These are phyloP conservation scores for Meteorus cinctellus DNA, from an alignment of 2,888 invertebrate genomes.

Conservation along the genomic window DNA sequence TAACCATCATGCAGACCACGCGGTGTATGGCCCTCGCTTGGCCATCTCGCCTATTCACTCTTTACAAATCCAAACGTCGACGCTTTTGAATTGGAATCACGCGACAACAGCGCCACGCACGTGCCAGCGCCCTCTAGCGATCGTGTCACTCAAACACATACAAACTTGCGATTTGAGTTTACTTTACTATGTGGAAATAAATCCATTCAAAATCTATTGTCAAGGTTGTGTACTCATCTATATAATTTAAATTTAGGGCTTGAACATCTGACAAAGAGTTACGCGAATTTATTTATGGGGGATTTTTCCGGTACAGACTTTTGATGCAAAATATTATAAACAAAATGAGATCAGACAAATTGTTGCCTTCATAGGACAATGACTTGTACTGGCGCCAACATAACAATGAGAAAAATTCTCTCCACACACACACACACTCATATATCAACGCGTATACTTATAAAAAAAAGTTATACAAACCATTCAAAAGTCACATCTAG, in stretches of 20 bases:
- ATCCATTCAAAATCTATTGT: background rate
- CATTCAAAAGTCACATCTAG: conserved; percentile 31
- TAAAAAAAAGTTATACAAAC: background rate
- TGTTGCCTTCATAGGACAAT: too few relatives aligned
- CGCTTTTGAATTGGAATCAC: conserved; percentile 4
- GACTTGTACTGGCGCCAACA: background rate
- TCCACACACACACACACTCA: background rate
- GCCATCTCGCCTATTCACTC: background rate
- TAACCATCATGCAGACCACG: conserved; percentile 69
- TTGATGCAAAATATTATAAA: too few relatives aligned
- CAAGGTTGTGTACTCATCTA: background rate
- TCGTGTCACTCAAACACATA: conserved; percentile 29
- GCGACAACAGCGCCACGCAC: conserved; percentile 18
- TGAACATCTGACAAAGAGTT: too few relatives aligned
- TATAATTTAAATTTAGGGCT: background rate
- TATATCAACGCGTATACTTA: background rate
- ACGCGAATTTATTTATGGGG: too few relatives aligned
- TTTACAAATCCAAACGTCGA: conserved; percentile 1
- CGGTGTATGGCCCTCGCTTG: conserved; percentile 47
- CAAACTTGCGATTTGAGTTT: background rate
- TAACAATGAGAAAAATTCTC: conserved; percentile 30
- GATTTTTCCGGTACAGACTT: too few relatives aligned
- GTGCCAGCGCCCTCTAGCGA: conserved; percentile 44
- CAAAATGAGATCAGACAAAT: too few relatives aligned
- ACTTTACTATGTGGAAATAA: conserved; percentile 10